Evolutionary conservation across 2,113 vertebrate genomes (phyloP).

Genomic region (Lamprologus ornatipinnis): DNA sequence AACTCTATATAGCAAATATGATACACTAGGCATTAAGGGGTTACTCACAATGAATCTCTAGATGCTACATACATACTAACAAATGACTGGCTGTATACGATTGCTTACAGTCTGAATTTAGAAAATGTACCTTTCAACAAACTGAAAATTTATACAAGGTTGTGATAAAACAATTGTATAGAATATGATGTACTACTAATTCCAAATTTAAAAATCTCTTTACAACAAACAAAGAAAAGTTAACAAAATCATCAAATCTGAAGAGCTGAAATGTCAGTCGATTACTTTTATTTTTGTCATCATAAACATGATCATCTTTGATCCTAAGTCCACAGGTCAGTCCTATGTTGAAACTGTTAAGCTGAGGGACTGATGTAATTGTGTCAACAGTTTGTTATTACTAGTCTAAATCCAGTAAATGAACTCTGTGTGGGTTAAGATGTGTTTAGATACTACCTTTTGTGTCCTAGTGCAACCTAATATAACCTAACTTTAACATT

Average conservation of each 20-base stretch:
- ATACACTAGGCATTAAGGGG: not conserved
- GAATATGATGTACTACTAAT: not conserved
- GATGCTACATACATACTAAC: not conserved
- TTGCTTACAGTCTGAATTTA: not conserved
- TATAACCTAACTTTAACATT: not conserved
- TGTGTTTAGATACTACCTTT: not conserved
- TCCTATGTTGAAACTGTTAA: not conserved
- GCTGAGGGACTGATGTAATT: not conserved
- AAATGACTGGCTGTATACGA: not conserved
- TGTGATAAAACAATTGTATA: not conserved
- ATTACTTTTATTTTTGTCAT: not conserved
- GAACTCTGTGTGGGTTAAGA: not conserved
- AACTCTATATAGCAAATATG: not conserved
- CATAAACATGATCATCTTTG: not conserved
- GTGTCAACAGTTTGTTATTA: not conserved
- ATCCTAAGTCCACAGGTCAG: not conserved
- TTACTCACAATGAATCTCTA: not conserved
- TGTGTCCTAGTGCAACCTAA: not conserved
- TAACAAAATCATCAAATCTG: not conserved
- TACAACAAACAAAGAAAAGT: not conserved
- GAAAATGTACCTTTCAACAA: not conserved
- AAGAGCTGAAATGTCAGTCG: not conserved
- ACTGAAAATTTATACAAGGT: not conserved
- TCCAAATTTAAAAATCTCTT: not conserved
- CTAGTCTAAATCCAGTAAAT: not conserved